Percentiles rank a stretch among this genome's conserved stretches.
These are phyloP conservation scores for Eulithis prunata DNA, from an alignment of 2,888 invertebrate genomes.

Conservation along the genomic window DNA sequence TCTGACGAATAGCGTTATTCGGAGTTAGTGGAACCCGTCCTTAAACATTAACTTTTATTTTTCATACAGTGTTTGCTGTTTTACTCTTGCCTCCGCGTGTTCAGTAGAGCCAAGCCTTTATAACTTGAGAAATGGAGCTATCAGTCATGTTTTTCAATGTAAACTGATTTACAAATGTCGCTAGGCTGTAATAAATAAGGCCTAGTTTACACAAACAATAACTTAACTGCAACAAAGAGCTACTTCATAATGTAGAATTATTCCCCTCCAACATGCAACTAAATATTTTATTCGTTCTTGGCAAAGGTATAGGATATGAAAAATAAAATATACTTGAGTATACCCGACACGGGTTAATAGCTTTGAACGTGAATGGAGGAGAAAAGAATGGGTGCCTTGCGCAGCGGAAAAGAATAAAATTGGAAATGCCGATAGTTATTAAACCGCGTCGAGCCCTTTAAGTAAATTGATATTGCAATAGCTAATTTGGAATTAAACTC, in stretches of 20 bases:
- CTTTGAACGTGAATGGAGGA: no score
- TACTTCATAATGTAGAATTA: slow-evolving; percentile 31
- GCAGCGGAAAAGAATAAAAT: no score
- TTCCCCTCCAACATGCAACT: slow-evolving; percentile 34
- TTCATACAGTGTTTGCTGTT: background rate
- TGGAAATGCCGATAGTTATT: no score
- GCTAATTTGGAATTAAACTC: no score
- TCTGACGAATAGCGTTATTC: no score
- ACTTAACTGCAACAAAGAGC: slow-evolving; percentile 27
- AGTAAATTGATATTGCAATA: no score
- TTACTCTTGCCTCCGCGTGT: background rate
- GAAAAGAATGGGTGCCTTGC: no score
- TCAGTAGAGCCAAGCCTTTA: background rate
- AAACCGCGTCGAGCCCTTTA: no score
- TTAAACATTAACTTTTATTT: no score
- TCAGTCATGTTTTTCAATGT: slow-evolving; percentile 22
- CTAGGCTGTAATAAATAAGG: slow-evolving; percentile 26
- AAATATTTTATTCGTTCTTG: slow-evolving; percentile 25
- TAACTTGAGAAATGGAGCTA: slow-evolving; percentile 15
- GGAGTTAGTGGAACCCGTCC: no score
- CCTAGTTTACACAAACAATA: slow-evolving; percentile 32
- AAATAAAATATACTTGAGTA: background rate
- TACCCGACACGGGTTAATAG: no score
- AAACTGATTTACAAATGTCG: slow-evolving; percentile 18
- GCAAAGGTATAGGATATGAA: background rate